Evolutionary conservation across 2,888 invertebrate species (phyloP), one percentile per base, ranked within the genome.

Genomic region (Synanthedon myopaeformis): DNA sequence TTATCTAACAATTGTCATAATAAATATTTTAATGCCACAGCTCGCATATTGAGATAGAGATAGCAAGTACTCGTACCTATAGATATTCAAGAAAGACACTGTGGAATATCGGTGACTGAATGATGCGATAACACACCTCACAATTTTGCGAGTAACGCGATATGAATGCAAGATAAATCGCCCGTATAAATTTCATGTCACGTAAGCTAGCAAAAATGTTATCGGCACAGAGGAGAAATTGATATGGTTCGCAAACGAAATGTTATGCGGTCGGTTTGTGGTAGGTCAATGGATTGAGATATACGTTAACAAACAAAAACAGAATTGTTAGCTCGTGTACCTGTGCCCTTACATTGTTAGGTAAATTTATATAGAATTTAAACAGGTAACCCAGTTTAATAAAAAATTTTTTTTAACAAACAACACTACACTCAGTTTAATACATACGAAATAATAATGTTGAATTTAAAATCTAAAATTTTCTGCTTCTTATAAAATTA

Each of bases 101-200:
- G 65, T 67, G 64, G 68, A 72, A 74, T 72, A 75, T 74, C 70
- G 70, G 72, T 65, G 65, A 66, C 59, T 62, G 66, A 67, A 66
- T 69, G 69, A 72, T 62, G 72, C 65, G 82, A 82, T 83, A 85
- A 79, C 75, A 74, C 75, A 80, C 78, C 78, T 78, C 76, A 72
- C 78, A 81, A 81, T 80, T 82, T 78, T 69, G 72, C 74, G 69
- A 72, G 75, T 79, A 76, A 76, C 74, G 74, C 76, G 79, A 84
- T 81, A 79, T 79, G 84, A 84, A 82, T 81, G 76, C 75, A 74
- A 79, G 83, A 86, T 82, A 83, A 84, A 86, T 86, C 78, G 76
- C 71, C 74, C 76, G 78, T 79, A 85, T 84, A 80, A 85, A 85
- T 85, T 84, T 79, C 80, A 69, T 66, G 83, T 85, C 86, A 85